These are phyloP conservation scores for Electrona antarctica DNA, from an alignment of 2,113 vertebrate genomes.

Conservation along the genomic window DNA sequence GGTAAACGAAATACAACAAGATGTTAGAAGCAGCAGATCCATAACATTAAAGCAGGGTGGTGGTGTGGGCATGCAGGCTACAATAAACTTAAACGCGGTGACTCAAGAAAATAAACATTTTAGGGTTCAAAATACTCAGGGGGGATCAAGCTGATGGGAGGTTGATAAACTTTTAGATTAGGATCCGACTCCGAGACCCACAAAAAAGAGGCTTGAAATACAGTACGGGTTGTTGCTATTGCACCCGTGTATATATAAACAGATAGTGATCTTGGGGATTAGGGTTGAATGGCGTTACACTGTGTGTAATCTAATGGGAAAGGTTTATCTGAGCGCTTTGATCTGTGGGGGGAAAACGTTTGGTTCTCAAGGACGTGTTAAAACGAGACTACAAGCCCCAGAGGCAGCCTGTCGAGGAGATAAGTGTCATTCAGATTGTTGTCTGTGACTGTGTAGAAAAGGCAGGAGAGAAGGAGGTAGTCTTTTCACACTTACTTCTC, in stretches of 20 bases:
- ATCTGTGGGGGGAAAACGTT: slow-evolving; percentile 52
- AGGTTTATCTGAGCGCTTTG: slow-evolving; percentile 48
- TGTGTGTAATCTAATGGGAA: not conserved
- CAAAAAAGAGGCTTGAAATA: not conserved
- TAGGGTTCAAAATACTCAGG: too few species aligned
- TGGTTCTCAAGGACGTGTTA: slow-evolving; percentile 50
- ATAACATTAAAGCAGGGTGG: too few species aligned
- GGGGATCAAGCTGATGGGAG: too few species aligned
- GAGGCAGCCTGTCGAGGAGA: slow-evolving; percentile 34
- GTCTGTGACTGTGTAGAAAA: slow-evolving; percentile 33
- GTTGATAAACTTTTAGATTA: too few species aligned
- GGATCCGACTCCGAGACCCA: too few species aligned
- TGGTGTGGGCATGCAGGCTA: too few species aligned
- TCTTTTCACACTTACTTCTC: slow-evolving; percentile 37
- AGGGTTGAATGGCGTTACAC: not conserved
- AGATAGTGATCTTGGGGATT: slow-evolving; percentile 26
- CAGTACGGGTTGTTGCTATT: not conserved
- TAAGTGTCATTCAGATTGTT: slow-evolving; percentile 56
- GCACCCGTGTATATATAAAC: not conserved
- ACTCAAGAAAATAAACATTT: too few species aligned
- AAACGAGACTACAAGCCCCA: slow-evolving; percentile 55
- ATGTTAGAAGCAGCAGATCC: too few species aligned
- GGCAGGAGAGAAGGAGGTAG: slow-evolving; percentile 12
- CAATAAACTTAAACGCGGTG: too few species aligned
- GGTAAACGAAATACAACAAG: too few species aligned